Percentiles rank a stretch among this genome's conserved stretches.
Conservation (phyloP, 1,140 invertebrate species). For the Drosophila chauvacae region DNA sequence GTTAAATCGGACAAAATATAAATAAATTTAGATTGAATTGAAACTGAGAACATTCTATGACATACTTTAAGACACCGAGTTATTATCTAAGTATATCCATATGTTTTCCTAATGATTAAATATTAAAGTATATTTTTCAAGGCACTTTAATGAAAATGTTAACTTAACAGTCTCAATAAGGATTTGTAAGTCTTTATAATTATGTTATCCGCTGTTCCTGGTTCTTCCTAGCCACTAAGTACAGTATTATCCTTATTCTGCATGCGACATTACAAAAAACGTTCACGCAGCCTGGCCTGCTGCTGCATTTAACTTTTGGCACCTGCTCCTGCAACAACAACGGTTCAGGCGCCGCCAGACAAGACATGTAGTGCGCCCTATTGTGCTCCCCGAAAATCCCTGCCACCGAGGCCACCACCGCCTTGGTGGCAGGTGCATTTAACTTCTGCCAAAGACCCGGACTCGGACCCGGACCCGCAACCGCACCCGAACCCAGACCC, state of each 20-base stretch:
- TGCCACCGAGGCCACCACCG: slow-evolving; percentile 25
- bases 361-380: slow-evolving; percentile 44
- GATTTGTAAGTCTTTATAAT: neutral
- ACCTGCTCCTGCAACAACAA: slow-evolving; percentile 48
- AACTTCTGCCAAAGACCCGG: slow-evolving; percentile 73
- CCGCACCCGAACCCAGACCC: slow-evolving; percentile 55
- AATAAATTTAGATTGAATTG: too few species aligned
- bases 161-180: neutral
- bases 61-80: too few species aligned
- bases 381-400: slow-evolving; percentile 35
- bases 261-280: slow-evolving; percentile 39
- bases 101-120: too few species aligned
- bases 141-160: too few species aligned
- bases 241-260: slow-evolving; percentile 20
- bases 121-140: too few species aligned
- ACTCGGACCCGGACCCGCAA: slow-evolving; percentile 59
- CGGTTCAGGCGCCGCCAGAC: slow-evolving; percentile 37
- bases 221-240: neutral
- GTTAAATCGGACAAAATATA: too few species aligned
- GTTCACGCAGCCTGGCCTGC: slow-evolving; percentile 56
- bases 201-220: too few species aligned
- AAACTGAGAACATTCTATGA: too few species aligned
- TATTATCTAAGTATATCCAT: neutral
- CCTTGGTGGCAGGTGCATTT: slow-evolving; percentile 75
- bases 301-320: slow-evolving; percentile 58